phyloP scores from a whole-genome alignment of 2,888 invertebrate species.

The Deilephila elpenor region DNA sequence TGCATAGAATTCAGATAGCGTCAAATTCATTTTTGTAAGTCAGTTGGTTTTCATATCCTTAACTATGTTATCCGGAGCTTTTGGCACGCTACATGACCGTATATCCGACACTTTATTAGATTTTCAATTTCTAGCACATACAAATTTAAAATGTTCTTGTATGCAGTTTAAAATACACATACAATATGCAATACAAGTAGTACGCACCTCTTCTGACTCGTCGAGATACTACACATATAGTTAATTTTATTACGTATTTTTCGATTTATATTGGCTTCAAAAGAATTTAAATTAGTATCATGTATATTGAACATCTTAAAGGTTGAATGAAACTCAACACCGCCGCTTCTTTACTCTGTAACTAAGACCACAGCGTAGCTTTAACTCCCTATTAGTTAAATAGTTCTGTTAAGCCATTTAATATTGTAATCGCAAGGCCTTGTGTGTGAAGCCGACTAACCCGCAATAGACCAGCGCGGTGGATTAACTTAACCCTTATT shows the following conservation, averaged over 20 bases:
- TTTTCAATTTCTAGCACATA: constrained; percentile 10
- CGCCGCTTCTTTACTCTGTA: no score
- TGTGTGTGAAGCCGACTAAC: neutral
- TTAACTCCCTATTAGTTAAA: no score
- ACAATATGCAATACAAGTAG: neutral
- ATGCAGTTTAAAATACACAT: neutral
- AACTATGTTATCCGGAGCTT: constrained; percentile 33
- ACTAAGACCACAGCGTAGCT: no score
- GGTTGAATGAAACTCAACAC: no score
- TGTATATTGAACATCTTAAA: no score
- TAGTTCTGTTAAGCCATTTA: no score
- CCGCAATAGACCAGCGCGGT: neutral
- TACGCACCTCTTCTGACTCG: neutral
- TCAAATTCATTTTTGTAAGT: constrained; percentile 13
- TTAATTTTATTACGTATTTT: neutral
- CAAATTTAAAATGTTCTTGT: neutral
- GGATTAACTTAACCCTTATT: neutral
- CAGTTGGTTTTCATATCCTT: constrained; percentile 41
- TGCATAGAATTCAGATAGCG: constrained; percentile 23
- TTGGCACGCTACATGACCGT: constrained; percentile 21
- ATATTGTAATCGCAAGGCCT: neutral
- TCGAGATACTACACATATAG: neutral
- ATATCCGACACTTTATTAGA: constrained; percentile 11
- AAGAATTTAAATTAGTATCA: no score
- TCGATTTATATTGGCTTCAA: no score